phyloP scores from a whole-genome alignment of 92 coral and sea anemone genomes.

The Pocillopora meandrina region DNA sequence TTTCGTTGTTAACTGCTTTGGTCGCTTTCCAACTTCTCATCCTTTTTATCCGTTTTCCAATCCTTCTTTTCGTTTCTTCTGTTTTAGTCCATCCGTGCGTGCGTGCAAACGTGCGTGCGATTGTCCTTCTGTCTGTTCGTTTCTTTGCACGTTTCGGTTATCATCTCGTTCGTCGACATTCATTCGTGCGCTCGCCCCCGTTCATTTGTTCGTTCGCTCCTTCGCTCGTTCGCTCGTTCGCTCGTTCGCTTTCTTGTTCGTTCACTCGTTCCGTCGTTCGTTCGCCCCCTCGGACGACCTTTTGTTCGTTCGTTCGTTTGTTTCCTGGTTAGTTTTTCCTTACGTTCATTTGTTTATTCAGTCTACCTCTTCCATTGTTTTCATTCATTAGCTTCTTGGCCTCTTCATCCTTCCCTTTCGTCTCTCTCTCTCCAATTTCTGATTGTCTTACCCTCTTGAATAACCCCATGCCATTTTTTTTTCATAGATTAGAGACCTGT shows the following conservation, averaged over 20 bases:
- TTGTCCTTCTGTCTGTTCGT: not conserved
- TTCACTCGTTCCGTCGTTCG: too few relatives aligned
- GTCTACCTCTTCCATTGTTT: not conserved
- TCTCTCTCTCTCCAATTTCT: not conserved
- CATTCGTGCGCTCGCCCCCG: too few relatives aligned
- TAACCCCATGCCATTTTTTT: not conserved
- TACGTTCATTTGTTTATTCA: not conserved
- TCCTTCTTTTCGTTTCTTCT: too few relatives aligned
- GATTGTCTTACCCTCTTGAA: not conserved
- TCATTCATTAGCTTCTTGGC: not conserved
- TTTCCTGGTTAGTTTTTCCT: not conserved
- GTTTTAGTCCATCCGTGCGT: not conserved
- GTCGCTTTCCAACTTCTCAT: not conserved
- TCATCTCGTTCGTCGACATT: not conserved
- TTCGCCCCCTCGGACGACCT: too few relatives aligned
- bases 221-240: too few relatives aligned
- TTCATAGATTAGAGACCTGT: conserved; percentile 73
- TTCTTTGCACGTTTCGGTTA: not conserved
- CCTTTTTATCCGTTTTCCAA: not conserved
- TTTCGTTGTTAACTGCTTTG: too few relatives aligned
- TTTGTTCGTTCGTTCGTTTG: not conserved
- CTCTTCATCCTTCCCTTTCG: not conserved
- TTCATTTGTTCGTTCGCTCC: too few relatives aligned
- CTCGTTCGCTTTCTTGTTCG: too few relatives aligned
- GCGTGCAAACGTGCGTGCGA: not conserved